Conservation (phyloP, 1,140 invertebrate species). For the Eulimnadia texana region DNA sequence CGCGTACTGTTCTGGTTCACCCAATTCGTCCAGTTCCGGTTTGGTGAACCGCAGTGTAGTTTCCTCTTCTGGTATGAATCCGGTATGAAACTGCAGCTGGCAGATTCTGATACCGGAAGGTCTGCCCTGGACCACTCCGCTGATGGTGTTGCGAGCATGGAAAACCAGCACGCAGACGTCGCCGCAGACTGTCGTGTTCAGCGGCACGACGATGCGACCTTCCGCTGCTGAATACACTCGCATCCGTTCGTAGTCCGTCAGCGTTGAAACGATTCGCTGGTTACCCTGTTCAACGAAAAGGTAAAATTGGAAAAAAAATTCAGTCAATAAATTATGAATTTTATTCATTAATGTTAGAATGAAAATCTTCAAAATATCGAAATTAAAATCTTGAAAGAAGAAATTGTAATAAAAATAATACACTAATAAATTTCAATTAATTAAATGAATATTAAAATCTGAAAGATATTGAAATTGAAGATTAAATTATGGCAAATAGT, state of each 20-base stretch:
- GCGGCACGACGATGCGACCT: conserved; percentile 29
- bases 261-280: conserved; percentile 61
- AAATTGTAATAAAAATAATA: too few relatives aligned
- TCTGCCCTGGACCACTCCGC: conserved; percentile 57
- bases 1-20: conserved; percentile 64
- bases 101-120: conserved; percentile 75
- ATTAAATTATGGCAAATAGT: too few relatives aligned
- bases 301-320: not conserved
- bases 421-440: too few relatives aligned
- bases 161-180: conserved; percentile 68
- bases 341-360: too few relatives aligned
- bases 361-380: too few relatives aligned
- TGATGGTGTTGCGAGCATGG: conserved; percentile 73
- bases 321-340: not conserved
- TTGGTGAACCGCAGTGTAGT: conserved; percentile 56
- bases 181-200: conserved; percentile 52
- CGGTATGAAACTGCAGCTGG: conserved; percentile 74
- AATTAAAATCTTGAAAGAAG: too few relatives aligned
- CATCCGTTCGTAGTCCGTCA: conserved; percentile 78
- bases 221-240: conserved; percentile 58
- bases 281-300: conserved; percentile 42
- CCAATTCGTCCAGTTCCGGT: conserved; percentile 61
- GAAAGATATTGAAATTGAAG: too few relatives aligned
- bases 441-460: too few relatives aligned
- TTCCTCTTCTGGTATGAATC: conserved; percentile 59